Evolutionary conservation across 35 echinoderm and acorn worm genomes (phyloP).

Genomic region (Heliocidaris erythrogramma): DNA sequence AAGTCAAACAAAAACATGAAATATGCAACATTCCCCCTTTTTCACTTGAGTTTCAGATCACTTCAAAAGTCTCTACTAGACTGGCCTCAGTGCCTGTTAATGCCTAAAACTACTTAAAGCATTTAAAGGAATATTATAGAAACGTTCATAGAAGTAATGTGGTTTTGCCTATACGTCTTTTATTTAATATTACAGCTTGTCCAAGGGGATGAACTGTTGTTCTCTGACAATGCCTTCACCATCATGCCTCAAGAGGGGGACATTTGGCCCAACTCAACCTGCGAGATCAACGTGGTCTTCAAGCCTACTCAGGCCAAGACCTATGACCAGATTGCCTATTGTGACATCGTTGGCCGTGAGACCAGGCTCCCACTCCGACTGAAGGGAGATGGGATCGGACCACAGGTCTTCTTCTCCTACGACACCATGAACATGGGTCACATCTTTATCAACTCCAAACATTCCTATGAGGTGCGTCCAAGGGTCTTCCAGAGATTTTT

Average conservation of each 20-base stretch:
- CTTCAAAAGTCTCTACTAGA: too few species aligned
- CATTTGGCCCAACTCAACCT: slow-evolving; percentile 85
- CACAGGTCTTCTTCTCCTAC: slow-evolving; percentile 82
- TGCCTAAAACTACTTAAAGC: too few species aligned
- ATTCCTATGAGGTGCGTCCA: slow-evolving; percentile 89
- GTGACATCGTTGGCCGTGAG: slow-evolving; percentile 95
- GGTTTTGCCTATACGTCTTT: background rate
- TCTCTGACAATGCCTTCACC: slow-evolving; percentile 82
- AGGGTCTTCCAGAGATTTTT: too few species aligned
- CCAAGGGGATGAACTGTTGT: slow-evolving; percentile 82
- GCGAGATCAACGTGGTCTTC: slow-evolving; percentile 82
- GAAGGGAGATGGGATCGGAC: slow-evolving; percentile 90
- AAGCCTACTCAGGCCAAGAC: slow-evolving; percentile 80
- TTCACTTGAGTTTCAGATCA: too few species aligned
- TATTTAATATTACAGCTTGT: slow-evolving; percentile 61
- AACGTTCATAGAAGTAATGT: background rate
- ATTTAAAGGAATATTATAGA: too few species aligned
- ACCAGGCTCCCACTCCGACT: slow-evolving; percentile 80
- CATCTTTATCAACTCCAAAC: slow-evolving; percentile 92
- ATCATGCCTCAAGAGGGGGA: slow-evolving; percentile 85
- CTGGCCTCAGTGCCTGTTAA: too few species aligned
- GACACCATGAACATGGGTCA: slow-evolving; percentile 94
- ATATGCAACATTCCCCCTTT: too few species aligned
- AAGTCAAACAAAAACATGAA: too few species aligned
- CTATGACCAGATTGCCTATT: slow-evolving; percentile 89